Percentiles rank a stretch among this genome's conserved stretches.
Evolutionary conservation across 2,888 invertebrate species (phyloP).

Genomic region (Siphonodentalium dalli): DNA sequence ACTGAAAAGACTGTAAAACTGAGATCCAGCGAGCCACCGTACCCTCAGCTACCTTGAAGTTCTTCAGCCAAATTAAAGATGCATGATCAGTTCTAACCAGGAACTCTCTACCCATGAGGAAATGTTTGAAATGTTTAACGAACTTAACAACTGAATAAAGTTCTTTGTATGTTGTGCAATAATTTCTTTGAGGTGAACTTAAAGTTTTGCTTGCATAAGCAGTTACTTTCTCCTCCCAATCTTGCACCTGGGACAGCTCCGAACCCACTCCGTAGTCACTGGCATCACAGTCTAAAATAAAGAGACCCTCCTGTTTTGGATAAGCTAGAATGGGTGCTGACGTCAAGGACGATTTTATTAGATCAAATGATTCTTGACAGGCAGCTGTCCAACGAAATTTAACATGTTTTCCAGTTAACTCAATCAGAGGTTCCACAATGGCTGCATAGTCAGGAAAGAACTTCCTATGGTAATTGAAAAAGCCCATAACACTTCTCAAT

Average conservation of each 20-base stretch:
- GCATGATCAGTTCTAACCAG: conserved; percentile 19
- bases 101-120: conserved; percentile 13
- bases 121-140: conserved; percentile 18
- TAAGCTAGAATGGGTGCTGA: too few species aligned
- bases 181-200: conserved; percentile 8
- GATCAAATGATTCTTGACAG: too few species aligned
- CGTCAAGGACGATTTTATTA: too few species aligned
- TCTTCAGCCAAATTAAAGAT: conserved; percentile 18
- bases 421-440: too few species aligned
- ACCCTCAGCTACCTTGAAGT: conserved; percentile 19
- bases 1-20: conserved; percentile 13
- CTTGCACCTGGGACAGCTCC: conserved; percentile 9
- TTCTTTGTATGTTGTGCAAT: conserved; percentile 12
- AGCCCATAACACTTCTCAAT: too few species aligned
- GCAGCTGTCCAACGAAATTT: too few species aligned
- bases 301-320: too few species aligned
- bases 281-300: too few species aligned
- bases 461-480: background rate
- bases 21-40: conserved; percentile 27
- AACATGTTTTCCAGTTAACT: too few species aligned
- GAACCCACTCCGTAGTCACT: too few species aligned
- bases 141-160: background rate
- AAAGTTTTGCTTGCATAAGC: conserved; percentile 11
- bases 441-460: background rate
- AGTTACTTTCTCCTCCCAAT: conserved; percentile 5